A percentile compares a stretch with the other conserved stretches of the same genome.
These are phyloP conservation scores for Lysandra coridon DNA, from an alignment of 2,888 invertebrate species.

Conservation along the genomic window DNA sequence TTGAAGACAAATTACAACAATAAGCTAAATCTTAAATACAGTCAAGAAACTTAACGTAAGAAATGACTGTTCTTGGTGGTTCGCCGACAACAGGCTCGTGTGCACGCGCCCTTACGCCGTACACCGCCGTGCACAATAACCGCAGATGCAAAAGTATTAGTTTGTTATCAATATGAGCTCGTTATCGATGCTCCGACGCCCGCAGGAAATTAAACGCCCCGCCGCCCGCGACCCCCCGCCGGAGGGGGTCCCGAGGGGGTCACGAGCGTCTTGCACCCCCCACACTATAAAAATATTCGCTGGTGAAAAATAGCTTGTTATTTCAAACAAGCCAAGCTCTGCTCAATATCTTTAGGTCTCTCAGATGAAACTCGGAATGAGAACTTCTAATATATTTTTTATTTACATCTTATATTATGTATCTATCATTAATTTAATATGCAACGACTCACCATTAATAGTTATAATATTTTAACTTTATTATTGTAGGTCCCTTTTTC, in stretches of 20 bases:
- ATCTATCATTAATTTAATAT: no score
- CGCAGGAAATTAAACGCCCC: constrained; percentile 33
- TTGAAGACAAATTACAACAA: no score
- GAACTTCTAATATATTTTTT: not conserved
- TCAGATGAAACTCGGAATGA: not conserved
- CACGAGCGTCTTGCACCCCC: not conserved
- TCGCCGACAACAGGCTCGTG: not conserved
- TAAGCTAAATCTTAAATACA: no score
- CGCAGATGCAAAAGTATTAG: constrained; percentile 25
- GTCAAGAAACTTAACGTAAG: no score
- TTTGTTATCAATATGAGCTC: constrained; percentile 29
- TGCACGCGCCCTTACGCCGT: not conserved
- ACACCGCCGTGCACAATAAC: constrained; percentile 15
- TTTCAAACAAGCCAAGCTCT: constrained; percentile 9
- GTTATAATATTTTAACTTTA: no score
- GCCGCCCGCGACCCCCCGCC: not conserved
- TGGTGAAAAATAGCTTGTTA: constrained; percentile 19
- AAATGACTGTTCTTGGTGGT: no score
- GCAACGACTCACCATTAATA: no score
- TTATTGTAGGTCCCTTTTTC: no score
- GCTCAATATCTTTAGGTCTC: constrained; percentile 3
- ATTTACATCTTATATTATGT: no score
- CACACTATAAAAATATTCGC: constrained; percentile 9
- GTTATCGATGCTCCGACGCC: constrained; percentile 28
- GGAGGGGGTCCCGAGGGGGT: not conserved